phyloP scores from a whole-genome alignment of 2,888 invertebrate species.

The Ceraclea dissimilis region DNA sequence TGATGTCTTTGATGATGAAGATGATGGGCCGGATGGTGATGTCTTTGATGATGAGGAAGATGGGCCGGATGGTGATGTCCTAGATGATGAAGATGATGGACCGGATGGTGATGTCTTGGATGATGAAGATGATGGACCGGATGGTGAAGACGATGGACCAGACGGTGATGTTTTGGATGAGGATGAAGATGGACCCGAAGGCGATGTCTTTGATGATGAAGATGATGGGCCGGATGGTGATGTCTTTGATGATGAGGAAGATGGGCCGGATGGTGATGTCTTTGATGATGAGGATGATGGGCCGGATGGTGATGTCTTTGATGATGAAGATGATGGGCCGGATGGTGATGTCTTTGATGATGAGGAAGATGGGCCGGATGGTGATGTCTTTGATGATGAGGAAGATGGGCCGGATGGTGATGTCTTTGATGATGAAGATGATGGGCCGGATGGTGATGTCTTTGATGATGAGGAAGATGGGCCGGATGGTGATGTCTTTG shows the following conservation, averaged over 20 bases:
- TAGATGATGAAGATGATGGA: not conserved
- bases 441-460: not conserved
- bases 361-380: not conserved
- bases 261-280: not conserved
- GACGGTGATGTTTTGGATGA: not conserved
- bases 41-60: constrained; percentile 31
- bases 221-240: no score
- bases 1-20: constrained; percentile 8
- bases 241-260: no score
- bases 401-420: not conserved
- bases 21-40: constrained; percentile 25
- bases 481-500: not conserved
- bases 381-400: constrained; percentile 33
- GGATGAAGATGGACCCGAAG: no score
- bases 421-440: not conserved
- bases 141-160: not conserved
- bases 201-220: no score
- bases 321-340: not conserved
- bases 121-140: not conserved
- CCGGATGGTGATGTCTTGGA: not conserved
- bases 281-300: not conserved
- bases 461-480: not conserved
- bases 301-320: not conserved
- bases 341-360: not conserved
- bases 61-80: not conserved